Conservation (phyloP, 2,113 vertebrate species). For the Alethe diademata region DNA sequence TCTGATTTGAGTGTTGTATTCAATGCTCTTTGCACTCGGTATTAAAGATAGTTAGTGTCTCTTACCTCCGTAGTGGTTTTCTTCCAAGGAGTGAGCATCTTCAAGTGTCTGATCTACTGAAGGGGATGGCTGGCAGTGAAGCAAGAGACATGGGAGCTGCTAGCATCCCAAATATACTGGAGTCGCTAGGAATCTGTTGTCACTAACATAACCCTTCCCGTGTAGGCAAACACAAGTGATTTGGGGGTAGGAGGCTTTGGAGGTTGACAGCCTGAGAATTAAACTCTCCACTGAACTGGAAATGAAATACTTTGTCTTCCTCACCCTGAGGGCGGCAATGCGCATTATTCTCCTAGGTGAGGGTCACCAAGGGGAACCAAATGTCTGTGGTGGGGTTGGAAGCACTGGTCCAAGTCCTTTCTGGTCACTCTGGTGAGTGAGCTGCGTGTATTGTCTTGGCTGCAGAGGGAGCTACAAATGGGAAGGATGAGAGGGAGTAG, state of each 20-base stretch:
- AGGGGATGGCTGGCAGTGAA: neutral
- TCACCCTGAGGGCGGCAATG: rapidly evolving
- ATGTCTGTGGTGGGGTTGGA: neutral
- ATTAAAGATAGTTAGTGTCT: neutral
- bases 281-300: neutral
- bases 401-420: neutral
- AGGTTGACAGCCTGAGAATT: neutral
- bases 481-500: neutral
- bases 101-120: neutral
- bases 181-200: neutral
- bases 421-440: neutral
- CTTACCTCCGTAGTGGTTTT: neutral
- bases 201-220: neutral
- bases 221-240: rapidly evolving
- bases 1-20: neutral
- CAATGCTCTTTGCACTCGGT: rapidly evolving
- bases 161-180: rapidly evolving
- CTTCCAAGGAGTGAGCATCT: neutral
- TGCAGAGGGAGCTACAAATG: neutral
- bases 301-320: rapidly evolving
- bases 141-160: neutral
- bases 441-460: rapidly evolving
- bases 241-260: neutral
- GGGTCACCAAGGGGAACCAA: neutral
- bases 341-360: neutral